Evolutionary conservation across 2,797 vertebrate species (phyloP).

Genomic region (Adrianichthys oophorus): DNA sequence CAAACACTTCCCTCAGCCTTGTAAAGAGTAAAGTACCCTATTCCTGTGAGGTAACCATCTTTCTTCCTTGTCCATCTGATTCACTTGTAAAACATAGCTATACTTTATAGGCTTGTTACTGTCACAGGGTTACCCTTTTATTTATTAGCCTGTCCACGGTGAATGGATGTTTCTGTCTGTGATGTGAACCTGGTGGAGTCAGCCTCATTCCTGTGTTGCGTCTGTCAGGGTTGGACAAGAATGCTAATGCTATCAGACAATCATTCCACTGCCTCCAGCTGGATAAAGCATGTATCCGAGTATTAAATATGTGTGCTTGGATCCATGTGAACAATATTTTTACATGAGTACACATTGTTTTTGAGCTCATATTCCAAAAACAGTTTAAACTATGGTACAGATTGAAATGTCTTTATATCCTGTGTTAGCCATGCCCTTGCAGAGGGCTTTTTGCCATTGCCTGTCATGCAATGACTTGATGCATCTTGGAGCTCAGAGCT

Average conservation of each 20-base stretch:
- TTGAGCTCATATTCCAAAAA: slow-evolving; percentile 1
- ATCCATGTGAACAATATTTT: slow-evolving; percentile 20
- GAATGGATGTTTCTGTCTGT: slow-evolving; percentile 73
- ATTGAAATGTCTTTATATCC: slow-evolving; percentile 24
- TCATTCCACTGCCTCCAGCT: slow-evolving; percentile 61
- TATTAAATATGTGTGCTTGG: slow-evolving; percentile 13
- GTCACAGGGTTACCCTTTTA: slow-evolving; percentile 76
- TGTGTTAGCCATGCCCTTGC: slow-evolving; percentile 19
- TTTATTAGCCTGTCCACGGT: slow-evolving; percentile 74
- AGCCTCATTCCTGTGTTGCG: slow-evolving; percentile 71
- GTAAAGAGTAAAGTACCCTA: slow-evolving; percentile 59
- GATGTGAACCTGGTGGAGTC: slow-evolving; percentile 71
- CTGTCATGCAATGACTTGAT: slow-evolving; percentile 42
- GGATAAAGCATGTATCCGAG: slow-evolving; percentile 30
- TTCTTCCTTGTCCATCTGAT: slow-evolving; percentile 63
- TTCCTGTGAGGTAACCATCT: slow-evolving; percentile 58
- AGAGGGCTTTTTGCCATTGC: slow-evolving; percentile 15
- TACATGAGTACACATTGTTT: slow-evolving; percentile 6
- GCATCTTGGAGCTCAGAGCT: slow-evolving; percentile 54
- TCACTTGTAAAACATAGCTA: slow-evolving; percentile 77
- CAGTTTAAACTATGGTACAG: slow-evolving; percentile 11
- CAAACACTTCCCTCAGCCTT: slow-evolving; percentile 51
- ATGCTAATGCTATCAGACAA: slow-evolving; percentile 77
- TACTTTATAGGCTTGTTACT: slow-evolving; percentile 78
- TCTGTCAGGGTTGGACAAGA: slow-evolving; percentile 63